Conservation (phyloP, 2,888 invertebrate species). For the Luperina testacea region DNA sequence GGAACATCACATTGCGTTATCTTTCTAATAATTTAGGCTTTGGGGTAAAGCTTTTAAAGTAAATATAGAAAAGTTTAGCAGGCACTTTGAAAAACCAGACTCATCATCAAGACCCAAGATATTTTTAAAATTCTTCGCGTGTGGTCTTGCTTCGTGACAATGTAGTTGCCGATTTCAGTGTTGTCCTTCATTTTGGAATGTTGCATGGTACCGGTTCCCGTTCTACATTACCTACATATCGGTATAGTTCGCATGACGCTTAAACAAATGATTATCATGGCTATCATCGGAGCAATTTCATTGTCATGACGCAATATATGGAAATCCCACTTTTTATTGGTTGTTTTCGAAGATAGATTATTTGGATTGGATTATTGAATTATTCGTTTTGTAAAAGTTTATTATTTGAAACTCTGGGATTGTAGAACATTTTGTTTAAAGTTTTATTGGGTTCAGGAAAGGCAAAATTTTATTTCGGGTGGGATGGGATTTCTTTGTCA, state of each 20-base stretch:
- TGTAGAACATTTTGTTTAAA: background rate
- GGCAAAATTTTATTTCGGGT: conserved; percentile 4
- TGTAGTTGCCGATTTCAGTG: conserved; percentile 89
- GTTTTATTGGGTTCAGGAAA: conserved; percentile 2
- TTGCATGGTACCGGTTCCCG: conserved; percentile 84
- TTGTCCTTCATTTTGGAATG: conserved; percentile 85
- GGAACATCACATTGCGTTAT: background rate
- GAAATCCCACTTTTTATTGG: conserved; percentile 79
- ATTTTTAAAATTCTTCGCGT: conserved; percentile 70
- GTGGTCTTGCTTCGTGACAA: conserved; percentile 90
- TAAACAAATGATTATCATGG: conserved; percentile 85
- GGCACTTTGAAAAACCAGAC: conserved; percentile 8
- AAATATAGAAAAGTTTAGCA: background rate
- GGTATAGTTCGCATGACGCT: conserved; percentile 86
- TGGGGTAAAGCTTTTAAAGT: background rate
- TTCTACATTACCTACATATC: conserved; percentile 57
- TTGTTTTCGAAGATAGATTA: conserved; percentile 33
- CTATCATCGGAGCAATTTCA: conserved; percentile 88
- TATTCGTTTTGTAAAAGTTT: conserved; percentile 10
- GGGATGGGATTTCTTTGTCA: conserved; percentile 38
- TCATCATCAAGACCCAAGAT: conserved; percentile 68
- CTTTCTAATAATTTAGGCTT: background rate
- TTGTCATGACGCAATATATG: conserved; percentile 89
- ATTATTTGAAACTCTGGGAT: conserved; percentile 18
- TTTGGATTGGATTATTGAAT: background rate